A percentile compares a stretch with the other conserved stretches of the same genome.
Conservation (phyloP, 2,888 invertebrate species). For the Galerucella pusilla region DNA sequence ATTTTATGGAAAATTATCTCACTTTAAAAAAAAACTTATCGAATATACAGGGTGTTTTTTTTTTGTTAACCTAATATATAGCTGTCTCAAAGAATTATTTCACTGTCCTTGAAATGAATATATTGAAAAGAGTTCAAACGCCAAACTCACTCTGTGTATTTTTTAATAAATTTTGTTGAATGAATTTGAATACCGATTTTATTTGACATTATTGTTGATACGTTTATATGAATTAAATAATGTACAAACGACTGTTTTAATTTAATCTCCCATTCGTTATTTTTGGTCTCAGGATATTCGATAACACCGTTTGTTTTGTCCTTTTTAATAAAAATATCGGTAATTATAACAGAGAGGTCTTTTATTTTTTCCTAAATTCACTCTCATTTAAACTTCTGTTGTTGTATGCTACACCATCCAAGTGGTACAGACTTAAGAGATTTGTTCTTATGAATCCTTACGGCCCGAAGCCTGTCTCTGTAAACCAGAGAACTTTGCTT, state of each 20-base stretch:
- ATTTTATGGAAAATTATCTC: constrained; percentile 7
- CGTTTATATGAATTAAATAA: background rate
- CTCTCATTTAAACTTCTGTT: too few species aligned
- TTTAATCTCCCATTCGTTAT: background rate
- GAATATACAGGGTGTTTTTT: background rate
- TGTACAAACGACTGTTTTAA: background rate
- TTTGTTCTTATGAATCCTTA: too few species aligned
- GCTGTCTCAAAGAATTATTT: too few species aligned
- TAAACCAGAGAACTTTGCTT: too few species aligned
- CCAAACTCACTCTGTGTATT: background rate
- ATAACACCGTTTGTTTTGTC: too few species aligned
- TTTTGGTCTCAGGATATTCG: background rate
- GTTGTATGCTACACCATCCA: too few species aligned
- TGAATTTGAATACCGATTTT: background rate
- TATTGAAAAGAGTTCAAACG: too few species aligned
- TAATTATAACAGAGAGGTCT: background rate
- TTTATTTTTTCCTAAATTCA: background rate
- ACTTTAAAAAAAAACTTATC: background rate
- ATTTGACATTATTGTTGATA: background rate
- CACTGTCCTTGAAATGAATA: too few species aligned
- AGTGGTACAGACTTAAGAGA: too few species aligned
- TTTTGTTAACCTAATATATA: too few species aligned
- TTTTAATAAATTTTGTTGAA: background rate
- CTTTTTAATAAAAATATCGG: too few species aligned
- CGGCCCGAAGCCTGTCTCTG: too few species aligned